phyloP scores from a whole-genome alignment of 2,113 vertebrate species.

The Antidorcas marsupialis region DNA sequence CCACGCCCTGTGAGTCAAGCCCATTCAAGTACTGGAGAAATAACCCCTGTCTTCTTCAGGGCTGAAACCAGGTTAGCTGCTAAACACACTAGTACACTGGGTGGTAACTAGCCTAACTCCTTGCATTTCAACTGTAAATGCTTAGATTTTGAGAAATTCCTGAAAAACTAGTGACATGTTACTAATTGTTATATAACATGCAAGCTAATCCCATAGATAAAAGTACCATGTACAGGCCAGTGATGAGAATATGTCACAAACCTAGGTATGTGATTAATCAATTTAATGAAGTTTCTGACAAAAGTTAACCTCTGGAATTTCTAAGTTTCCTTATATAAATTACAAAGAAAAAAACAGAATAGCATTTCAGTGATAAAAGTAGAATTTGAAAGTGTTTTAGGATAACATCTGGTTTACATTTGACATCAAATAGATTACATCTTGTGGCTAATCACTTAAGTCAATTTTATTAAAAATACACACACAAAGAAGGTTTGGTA shows the following conservation, averaged over 20 bases:
- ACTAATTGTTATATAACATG: not conserved
- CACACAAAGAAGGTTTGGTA: slow-evolving; percentile 65
- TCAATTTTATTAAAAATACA: slow-evolving; percentile 77
- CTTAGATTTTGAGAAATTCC: not conserved
- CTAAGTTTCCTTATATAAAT: not conserved
- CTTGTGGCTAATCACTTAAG: slow-evolving; percentile 77
- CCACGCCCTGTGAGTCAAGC: not conserved
- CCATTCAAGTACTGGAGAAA: not conserved
- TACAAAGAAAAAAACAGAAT: not conserved
- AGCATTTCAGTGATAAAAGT: slow-evolving; percentile 21
- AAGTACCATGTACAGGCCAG: not conserved
- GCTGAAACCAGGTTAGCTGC: not conserved
- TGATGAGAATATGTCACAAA: not conserved
- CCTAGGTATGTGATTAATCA: not conserved
- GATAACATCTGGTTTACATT: slow-evolving; percentile 74
- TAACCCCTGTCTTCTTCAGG: not conserved
- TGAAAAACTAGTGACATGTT: not conserved
- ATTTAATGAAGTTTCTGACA: not conserved
- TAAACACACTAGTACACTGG: not conserved
- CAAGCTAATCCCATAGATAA: not conserved
- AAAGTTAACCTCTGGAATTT: not conserved
- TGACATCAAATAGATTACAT: slow-evolving; percentile 61
- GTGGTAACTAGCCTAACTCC: not conserved
- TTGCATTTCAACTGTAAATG: not conserved
- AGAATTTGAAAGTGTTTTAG: slow-evolving; percentile 57